Evolutionary conservation across 2,797 vertebrate genomes (phyloP), one percentile per base, ranked within the genome.

Genomic region (Glossophaga mutica): DNA sequence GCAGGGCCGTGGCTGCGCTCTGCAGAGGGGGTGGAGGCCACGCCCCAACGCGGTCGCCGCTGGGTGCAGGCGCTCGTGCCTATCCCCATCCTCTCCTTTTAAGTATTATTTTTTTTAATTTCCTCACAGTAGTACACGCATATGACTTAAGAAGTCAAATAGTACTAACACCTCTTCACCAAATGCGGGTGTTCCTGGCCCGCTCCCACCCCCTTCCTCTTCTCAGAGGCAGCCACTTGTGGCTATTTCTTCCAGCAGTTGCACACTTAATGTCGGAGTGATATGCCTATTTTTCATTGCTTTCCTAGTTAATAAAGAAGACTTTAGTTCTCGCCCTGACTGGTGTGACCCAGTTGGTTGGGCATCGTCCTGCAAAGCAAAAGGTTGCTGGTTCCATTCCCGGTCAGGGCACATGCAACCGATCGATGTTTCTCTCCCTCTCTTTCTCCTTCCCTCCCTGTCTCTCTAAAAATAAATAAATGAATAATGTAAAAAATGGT

Each of bases 261-360:
- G 91, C 42, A 19, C 15, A 67, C 65, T 78, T 77, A 3, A 5
- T 74, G 65, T 96, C 79, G 82, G 70, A 89, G 87, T 62, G 59
- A 90, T 88, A 59, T 46, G 26, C 4, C 1, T 88, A 44, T 91
- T 90, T 95, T 70, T 71, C 76, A 82, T n/a, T 57, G 71, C 73
- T 78, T 95, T 90, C 46, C 73, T 89, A 22, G 57, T 87, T 86
- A 46, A 71, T 65, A 70, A 91, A 46, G 89, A 73, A 79, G 78
- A 78, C 44, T 48, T 50, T 24, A 10, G 39, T 79, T 67, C 24
- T 62, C 26, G 14, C 59, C 59, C 59, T 62, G 29, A 32, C 29
- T 62, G 59, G 26, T 32, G 5, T 62, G 59, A 2, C 59, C 32
- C 59, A 15, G 14, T 62, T 62, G 59, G 59, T 15, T 62, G 59